Conservation (phyloP, 2,797 vertebrate genomes). For the Coendou prehensilis region DNA sequence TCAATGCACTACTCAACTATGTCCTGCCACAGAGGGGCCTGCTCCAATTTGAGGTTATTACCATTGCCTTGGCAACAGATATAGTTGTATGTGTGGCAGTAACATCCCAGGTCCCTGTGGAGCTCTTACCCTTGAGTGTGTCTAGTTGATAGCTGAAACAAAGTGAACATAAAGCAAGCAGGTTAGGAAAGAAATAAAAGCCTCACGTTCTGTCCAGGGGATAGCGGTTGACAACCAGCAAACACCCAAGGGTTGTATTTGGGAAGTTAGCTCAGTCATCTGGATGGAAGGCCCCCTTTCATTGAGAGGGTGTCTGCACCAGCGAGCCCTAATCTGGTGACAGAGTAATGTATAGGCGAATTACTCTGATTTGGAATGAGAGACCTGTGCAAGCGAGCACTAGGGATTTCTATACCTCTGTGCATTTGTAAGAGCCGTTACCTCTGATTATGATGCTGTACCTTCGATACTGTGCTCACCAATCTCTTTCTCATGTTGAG, state of each 20-base stretch:
- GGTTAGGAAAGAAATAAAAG: conserved; percentile 70
- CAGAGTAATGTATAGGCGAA: neutral
- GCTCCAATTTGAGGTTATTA: conserved; percentile 65
- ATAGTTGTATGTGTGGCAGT: conserved; percentile 66
- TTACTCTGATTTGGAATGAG: neutral
- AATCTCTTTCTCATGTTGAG: neutral
- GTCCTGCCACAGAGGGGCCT: neutral
- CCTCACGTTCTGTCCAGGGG: neutral
- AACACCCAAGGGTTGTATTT: neutral
- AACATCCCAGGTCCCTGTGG: conserved; percentile 69
- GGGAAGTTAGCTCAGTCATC: neutral
- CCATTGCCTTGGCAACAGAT: conserved; percentile 82
- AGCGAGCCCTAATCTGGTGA: neutral
- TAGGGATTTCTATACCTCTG: neutral
- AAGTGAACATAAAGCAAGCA: conserved; percentile 76
- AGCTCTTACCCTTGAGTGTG: conserved; percentile 84
- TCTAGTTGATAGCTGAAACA: conserved; percentile 79
- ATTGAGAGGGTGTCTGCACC: neutral
- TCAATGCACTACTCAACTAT: neutral
- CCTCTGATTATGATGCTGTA: neutral
- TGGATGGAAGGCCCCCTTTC: neutral
- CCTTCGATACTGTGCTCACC: neutral
- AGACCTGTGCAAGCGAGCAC: neutral
- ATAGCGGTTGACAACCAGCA: neutral
- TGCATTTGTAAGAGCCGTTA: neutral